Evolutionary conservation across 2,888 invertebrate genomes (phyloP).

Genomic region (Chymomyza procnemis): DNA sequence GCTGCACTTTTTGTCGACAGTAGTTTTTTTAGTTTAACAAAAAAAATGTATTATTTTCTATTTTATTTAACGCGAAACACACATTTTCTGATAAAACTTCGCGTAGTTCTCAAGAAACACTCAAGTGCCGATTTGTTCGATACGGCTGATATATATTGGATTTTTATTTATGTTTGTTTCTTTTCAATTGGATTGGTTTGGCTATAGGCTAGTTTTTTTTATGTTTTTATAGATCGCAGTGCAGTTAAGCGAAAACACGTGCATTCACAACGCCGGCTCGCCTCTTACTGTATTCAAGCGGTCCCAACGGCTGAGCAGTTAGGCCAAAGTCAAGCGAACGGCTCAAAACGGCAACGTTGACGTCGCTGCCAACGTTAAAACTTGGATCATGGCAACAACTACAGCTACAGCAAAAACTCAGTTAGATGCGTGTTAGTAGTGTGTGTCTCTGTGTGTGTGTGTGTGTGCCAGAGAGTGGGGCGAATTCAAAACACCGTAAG

Average conservation of each 20-base stretch:
- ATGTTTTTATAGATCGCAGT: slow-evolving; percentile 33
- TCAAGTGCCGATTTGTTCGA: background rate
- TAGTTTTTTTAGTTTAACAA: background rate
- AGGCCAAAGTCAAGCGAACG: slow-evolving; percentile 71
- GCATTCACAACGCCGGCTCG: slow-evolving; percentile 78
- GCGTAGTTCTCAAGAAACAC: background rate
- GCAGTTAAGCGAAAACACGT: slow-evolving; percentile 76
- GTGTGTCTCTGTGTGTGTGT: slow-evolving; percentile 7
- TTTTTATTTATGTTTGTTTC: too few relatives aligned
- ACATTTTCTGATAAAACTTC: background rate
- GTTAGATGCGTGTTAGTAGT: slow-evolving; percentile 41
- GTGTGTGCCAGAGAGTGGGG: slow-evolving; percentile 27
- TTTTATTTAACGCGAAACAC: background rate
- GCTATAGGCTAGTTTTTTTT: slow-evolving; percentile 26
- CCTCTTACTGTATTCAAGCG: slow-evolving; percentile 79
- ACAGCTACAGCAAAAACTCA: slow-evolving; percentile 57
- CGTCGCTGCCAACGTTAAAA: slow-evolving; percentile 1
- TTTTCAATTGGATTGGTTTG: slow-evolving; percentile 19
- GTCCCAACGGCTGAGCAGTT: slow-evolving; percentile 75
- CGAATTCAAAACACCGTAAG: slow-evolving; percentile 73
- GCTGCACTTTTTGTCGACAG: background rate
- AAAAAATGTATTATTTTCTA: background rate
- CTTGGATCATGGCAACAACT: slow-evolving; percentile 14
- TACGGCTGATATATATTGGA: background rate
- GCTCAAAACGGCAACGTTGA: slow-evolving; percentile 17